Evolutionary conservation across 2,888 invertebrate genomes (phyloP), one percentile per base, ranked within the genome.

Genomic region (Chydorus sphaericus): DNA sequence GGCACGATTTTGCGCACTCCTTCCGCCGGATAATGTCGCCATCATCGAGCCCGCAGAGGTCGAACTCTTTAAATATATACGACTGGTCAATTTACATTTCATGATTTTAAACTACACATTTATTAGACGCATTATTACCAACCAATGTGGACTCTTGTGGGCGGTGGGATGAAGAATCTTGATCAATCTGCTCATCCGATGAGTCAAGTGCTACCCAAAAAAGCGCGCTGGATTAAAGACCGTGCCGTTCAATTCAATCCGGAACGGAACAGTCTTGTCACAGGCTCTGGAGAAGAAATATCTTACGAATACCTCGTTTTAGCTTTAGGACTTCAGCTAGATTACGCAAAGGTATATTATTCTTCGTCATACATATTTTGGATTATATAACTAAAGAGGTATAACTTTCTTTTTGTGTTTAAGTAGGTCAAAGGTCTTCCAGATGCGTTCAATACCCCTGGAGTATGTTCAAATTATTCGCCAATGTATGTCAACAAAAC

Each of bases 81-180:
- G 5, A 54, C 48, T 36, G 14, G 11, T 14, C 16, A 33, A n/a
- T 33, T 3, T n/a, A 48, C 28, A 56, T 2, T n/a, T 54, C 4
- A 48, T 1, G 4, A 20, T 23, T 55, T 23, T 11, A 31, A 16
- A 55, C 48, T 20, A 30, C 14, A 16, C 30, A 56, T 29, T 38
- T 61, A 62, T 7, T 63, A 86, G 85, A 74, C 74, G 58, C 96
- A 97, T 70, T 96, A 90, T 71, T 98, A 98, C 71, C 97, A 98
- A 69, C 91, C 97, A 0, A 76, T 94, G 67, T 96, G 88, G 71
- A 98, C 97, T 0, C 71, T 98, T 54, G 82, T 96, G 48, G 97
- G 94, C 0, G 93, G 85, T 1, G 96, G 94, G 0, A 77, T 90
- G 62, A 85, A 82, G 65, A 74, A 72, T 4, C 67, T 93, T 14